Percentiles rank a stretch among this genome's conserved stretches.
phyloP scores from a whole-genome alignment of 2,113 vertebrate species.

The Entomyzon cyanotis region DNA sequence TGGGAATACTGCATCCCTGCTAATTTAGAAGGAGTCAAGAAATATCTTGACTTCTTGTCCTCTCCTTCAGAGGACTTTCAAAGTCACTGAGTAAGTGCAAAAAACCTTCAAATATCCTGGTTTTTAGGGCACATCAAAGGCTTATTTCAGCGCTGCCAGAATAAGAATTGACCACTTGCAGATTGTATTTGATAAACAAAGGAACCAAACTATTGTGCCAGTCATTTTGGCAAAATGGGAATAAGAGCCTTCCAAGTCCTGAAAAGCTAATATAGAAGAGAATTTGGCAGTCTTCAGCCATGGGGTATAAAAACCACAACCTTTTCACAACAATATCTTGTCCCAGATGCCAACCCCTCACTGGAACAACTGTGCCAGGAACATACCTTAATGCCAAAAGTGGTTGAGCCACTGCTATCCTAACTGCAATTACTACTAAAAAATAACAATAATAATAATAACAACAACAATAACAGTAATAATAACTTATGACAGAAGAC shows the following conservation, averaged over 20 bases:
- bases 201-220: background rate
- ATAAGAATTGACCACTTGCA: background rate
- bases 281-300: background rate
- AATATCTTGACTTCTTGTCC: background rate
- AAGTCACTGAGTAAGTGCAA: background rate
- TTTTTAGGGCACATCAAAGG: background rate
- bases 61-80: background rate
- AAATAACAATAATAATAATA: background rate
- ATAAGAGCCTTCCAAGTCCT: background rate
- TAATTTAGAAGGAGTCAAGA: constrained; percentile 15
- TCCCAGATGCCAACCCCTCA: background rate
- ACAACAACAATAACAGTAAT: background rate
- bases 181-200: background rate
- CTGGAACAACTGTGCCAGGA: background rate
- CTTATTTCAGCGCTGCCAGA: background rate
- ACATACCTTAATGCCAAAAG: background rate
- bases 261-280: background rate
- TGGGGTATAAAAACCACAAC: background rate
- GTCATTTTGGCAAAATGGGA: background rate
- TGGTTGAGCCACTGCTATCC: background rate
- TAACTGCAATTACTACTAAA: background rate
- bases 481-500: background rate
- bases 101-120: background rate
- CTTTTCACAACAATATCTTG: background rate
- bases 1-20: constrained; percentile 21